These are phyloP conservation scores for Cephalotes varians DNA, from an alignment of 2,888 invertebrate species.

Conservation along the genomic window DNA sequence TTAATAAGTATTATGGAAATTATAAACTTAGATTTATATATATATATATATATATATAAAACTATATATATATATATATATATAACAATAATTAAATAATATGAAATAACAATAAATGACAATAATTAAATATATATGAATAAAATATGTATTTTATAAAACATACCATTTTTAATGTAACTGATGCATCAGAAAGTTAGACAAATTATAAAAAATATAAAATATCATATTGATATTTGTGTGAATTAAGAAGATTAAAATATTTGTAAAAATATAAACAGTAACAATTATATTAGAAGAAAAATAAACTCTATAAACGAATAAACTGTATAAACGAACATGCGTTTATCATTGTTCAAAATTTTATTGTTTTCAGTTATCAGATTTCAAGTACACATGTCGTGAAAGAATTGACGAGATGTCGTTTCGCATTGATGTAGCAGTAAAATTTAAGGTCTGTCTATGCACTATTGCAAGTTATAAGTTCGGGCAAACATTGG, in stretches of 20 bases:
- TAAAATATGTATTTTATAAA: background rate
- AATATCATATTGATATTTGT: background rate
- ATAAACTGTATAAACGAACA: too few relatives aligned
- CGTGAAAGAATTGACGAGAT: constrained; percentile 14
- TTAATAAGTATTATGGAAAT: background rate
- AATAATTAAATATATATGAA: too few relatives aligned
- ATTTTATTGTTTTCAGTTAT: background rate
- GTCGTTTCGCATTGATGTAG: constrained; percentile 34
- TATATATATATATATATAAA: too few relatives aligned
- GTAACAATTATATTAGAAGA: background rate
- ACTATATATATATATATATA: too few relatives aligned
- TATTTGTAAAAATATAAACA: background rate
- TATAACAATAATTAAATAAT: too few relatives aligned
- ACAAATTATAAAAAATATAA: background rate
- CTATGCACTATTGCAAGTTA: constrained; percentile 32
- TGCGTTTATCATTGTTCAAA: background rate
- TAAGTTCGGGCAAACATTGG: constrained; percentile 19
- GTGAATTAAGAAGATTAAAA: background rate
- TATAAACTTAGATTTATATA: background rate
- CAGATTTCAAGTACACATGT: background rate
- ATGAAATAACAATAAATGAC: too few relatives aligned
- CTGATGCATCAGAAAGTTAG: background rate
- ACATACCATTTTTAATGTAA: background rate
- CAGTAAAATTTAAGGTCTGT: constrained; percentile 40
- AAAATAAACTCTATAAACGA: too few relatives aligned